Conservation (phyloP, 2,113 vertebrate species). For the Aldabrachelys gigantea region DNA sequence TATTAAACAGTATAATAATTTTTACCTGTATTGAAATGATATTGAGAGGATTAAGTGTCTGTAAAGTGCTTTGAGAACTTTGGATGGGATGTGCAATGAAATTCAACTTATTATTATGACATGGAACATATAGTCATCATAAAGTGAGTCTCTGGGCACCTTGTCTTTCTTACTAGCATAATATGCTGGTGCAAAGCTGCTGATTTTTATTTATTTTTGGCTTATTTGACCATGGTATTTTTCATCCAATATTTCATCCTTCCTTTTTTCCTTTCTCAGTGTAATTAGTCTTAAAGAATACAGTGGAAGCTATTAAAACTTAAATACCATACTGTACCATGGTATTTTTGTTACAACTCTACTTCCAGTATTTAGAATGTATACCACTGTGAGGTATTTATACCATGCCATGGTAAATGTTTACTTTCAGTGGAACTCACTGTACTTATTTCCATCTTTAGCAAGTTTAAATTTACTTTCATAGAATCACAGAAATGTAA, state of each 20-base stretch:
- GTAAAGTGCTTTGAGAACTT: not conserved
- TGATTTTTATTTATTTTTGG: constrained; percentile 10
- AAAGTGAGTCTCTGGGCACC: not conserved
- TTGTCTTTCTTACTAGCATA: not conserved
- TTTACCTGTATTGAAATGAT: not conserved
- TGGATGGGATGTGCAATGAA: not conserved
- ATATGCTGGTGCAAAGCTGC: not conserved
- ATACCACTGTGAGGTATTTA: constrained; percentile 70
- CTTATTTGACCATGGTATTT: constrained; percentile 21
- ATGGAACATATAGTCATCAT: not conserved
- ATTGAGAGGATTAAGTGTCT: not conserved
- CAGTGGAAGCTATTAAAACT: constrained; percentile 53
- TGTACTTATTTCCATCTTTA: constrained; percentile 65
- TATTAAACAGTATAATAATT: not conserved
- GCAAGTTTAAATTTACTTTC: constrained; percentile 49
- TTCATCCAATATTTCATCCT: not conserved
- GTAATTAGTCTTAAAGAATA: constrained; percentile 52
- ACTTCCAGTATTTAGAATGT: constrained; percentile 71
- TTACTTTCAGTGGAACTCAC: constrained; percentile 62
- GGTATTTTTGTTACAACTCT: constrained; percentile 66
- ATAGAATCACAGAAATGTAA: not conserved
- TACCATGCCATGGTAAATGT: constrained; percentile 73
- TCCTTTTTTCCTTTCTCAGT: constrained; percentile 25
- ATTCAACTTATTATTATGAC: not conserved
- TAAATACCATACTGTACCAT: constrained; percentile 63